Evolutionary conservation across 2,113 vertebrate genomes (phyloP), one percentile per base, ranked within the genome.

Genomic region (Xiphorhynchus elegans): DNA sequence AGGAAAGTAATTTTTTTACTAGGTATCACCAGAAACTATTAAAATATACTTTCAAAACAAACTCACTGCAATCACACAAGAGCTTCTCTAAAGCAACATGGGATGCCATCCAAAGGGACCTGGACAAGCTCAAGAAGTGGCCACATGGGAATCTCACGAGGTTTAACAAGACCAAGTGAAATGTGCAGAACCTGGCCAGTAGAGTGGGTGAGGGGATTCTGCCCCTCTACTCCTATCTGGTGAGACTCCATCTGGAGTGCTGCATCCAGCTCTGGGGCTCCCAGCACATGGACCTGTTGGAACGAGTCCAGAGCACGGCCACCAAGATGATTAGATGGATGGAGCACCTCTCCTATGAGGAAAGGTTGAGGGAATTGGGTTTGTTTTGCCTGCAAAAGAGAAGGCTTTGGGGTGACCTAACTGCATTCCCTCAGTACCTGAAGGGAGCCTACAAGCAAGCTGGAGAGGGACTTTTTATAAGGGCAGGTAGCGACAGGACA

Each of bases 101-200:
- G 25, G 37, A 73, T 19, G 6, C 17, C 26, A 59, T 7, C 21
- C 59, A 81, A 5, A 80, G 21, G 17, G 26, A 44, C 21, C 9
- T 58, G 35, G 20, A 58, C 17, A 80, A 49, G 20, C 29, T 40
- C 7, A 10, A 55, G 50, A 23, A 73, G 11, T 0, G 2, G 9
- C 9, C 2, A 21, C 13, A 37, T 18, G 26, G 42, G 11, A 66
- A 3, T 2, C 25, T 21, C 50, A 0, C 15, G 31, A 17, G 21
- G 0, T 42, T 35, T 64, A 50, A 72, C 20, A 49, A 0, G 0
- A 2, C 20, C 13, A 26, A 4, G 9, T 11, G 17, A 13, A 15
- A 66, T 58, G 29, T 42, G 58, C 58, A 56, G 35, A 20, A 11
- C 13, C 7, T 49, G 49, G 66, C 2, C 75, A 63, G 66, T 66